These are phyloP conservation scores for Eurois occulta DNA, from an alignment of 2,888 invertebrate species.

Conservation along the genomic window DNA sequence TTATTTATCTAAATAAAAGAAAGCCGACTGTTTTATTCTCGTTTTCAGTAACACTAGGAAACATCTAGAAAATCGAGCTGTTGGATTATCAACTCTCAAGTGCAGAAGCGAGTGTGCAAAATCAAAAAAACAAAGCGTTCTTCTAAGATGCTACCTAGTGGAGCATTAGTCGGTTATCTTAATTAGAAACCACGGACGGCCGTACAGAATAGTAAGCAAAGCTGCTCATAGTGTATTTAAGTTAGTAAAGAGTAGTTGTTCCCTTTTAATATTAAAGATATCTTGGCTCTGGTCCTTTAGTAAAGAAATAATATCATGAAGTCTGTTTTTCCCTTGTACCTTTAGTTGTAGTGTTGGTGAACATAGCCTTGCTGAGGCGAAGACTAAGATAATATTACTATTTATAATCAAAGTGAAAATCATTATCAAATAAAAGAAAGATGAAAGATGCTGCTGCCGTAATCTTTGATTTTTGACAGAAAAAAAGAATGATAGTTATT, in stretches of 20 bases:
- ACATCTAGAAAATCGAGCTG: background rate
- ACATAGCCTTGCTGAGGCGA: too few relatives aligned
- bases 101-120: background rate
- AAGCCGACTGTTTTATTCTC: background rate
- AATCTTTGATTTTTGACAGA: too few relatives aligned
- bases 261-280: conserved; percentile 17
- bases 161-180: conserved; percentile 31
- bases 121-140: background rate
- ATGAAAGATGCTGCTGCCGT: too few relatives aligned
- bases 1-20: conserved; percentile 40
- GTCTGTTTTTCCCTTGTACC: background rate
- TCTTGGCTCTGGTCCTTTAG: background rate
- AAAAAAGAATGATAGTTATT: too few relatives aligned
- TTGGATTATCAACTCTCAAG: background rate
- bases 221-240: conserved; percentile 28
- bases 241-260: conserved; percentile 20
- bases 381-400: too few relatives aligned
- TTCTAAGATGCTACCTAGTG: background rate
- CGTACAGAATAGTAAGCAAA: conserved; percentile 15
- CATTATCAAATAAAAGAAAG: too few relatives aligned
- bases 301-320: background rate
- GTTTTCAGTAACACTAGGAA: background rate
- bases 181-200: conserved; percentile 38
- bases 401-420: too few relatives aligned
- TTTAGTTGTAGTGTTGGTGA: background rate